Base-by-base conservation (phyloP, 2,888 invertebrate species). In the Ferrisia virgata region DNA sequence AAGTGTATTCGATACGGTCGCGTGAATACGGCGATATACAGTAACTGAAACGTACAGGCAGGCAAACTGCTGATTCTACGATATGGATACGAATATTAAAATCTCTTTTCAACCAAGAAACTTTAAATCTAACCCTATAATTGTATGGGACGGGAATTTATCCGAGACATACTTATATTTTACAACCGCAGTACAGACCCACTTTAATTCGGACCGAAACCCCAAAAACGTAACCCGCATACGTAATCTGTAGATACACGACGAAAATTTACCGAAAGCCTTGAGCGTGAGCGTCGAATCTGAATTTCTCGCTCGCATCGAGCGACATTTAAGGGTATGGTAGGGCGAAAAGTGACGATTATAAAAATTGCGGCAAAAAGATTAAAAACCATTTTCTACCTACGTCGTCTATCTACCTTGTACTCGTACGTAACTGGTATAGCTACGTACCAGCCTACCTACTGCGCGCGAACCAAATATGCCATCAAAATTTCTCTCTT, bases 1-100 rank as follows among this genome's bases (percentile, higher is more conserved):
- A 82, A 82, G 82, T 83, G 83, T 83, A 83, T 83, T 83, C 83
- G 83, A 83, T 28, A 83, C 83, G 83, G 83, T 83, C 83, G 83
- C 69, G 72, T 83, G 83, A 83, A 72, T 76, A 72, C 83, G n/a
- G 53, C 53, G 83, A 58, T 58, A 81, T 81, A 81, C 47, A 3
- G 31, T 31, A 69, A 22, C 6, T n/a, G 13, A 13, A 64, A 2
- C 58, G 25, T 6, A n/a, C 22, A 15, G 13, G 36, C n/a, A 69
- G 28, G 43, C 83, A 18, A 76, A 83, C 72, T 83, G 76, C 83
- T 83, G 83, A 83, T 83, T 83, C 83, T 28, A 76, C 76, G 72
- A 83, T 76, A 76, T 76, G 76, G 76, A 76, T 76, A 76, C 83
- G 83, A 72, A 83, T 83, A 83, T 83, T 83, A 83, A 83, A 72